Evolutionary conservation across 2,888 invertebrate species (phyloP).

Genomic region (Sinelater perroti): DNA sequence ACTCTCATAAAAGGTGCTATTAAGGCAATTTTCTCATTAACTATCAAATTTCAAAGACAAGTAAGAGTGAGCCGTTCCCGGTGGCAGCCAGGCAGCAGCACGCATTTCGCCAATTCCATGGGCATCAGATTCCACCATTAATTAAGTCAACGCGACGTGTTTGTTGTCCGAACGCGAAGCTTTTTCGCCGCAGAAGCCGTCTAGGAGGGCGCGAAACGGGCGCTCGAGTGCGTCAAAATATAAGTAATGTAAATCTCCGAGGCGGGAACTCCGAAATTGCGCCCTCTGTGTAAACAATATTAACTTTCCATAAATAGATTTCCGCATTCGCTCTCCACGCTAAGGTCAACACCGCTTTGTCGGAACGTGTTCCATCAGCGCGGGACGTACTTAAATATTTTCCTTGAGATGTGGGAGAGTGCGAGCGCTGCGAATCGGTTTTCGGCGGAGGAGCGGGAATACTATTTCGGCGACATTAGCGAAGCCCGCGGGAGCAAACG

Average conservation of each 20-base stretch:
- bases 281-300: slow-evolving; percentile 31
- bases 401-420: slow-evolving; percentile 18
- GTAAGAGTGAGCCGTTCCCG: neutral
- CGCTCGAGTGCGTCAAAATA: slow-evolving; percentile 17
- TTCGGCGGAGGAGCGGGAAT: neutral
- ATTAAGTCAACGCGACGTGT: neutral
- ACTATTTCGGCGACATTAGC: neutral
- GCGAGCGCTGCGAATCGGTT: slow-evolving; percentile 17
- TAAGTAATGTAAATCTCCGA: slow-evolving; percentile 30
- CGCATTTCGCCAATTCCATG: neutral
- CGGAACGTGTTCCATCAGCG: slow-evolving; percentile 27
- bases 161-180: neutral
- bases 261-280: slow-evolving; percentile 26
- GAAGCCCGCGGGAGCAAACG: too few species aligned
- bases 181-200: neutral
- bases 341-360: slow-evolving; percentile 29
- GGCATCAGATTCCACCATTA: neutral
- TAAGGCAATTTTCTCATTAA: neutral
- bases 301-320: slow-evolving; percentile 34
- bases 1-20: too few species aligned
- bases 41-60: neutral
- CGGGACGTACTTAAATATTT: slow-evolving; percentile 18
- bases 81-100: neutral
- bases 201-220: slow-evolving; percentile 19
- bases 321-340: slow-evolving; percentile 27